These are phyloP conservation scores for Dromococcyx pavoninus DNA, from an alignment of 2,797 vertebrate genomes.

Conservation along the genomic window DNA sequence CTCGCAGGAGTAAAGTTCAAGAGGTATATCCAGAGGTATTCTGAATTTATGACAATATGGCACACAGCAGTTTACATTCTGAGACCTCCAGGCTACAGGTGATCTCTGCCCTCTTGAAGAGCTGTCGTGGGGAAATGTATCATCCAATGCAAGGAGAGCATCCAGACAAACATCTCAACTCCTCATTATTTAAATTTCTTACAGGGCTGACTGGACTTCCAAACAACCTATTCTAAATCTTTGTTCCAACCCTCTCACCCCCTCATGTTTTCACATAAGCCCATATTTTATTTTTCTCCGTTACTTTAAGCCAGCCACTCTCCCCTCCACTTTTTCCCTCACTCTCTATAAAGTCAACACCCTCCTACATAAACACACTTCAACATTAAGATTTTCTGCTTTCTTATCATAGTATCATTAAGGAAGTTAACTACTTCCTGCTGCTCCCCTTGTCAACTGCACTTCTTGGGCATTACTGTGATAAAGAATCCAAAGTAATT, in stretches of 20 bases:
- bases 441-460: background rate
- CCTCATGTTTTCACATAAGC: background rate
- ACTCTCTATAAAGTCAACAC: rapidly evolving
- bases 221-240: background rate
- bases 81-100: background rate
- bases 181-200: background rate
- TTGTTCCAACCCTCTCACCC: background rate
- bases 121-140: background rate
- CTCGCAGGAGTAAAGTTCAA: background rate
- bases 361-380: background rate
- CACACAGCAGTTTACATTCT: background rate
- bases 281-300: background rate
- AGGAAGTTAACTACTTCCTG: background rate
- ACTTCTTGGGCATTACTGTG: background rate
- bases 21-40: background rate
- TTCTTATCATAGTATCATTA: background rate
- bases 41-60: background rate
- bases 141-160: background rate
- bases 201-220: background rate
- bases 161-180: background rate
- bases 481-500: too few relatives aligned
- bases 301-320: background rate
- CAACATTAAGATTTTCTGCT: background rate
- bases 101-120: background rate
- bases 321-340: background rate